Percentiles rank a stretch among this genome's conserved stretches.
Evolutionary conservation across 2,888 invertebrate species (phyloP).

Genomic region (Conus canariensis): DNA sequence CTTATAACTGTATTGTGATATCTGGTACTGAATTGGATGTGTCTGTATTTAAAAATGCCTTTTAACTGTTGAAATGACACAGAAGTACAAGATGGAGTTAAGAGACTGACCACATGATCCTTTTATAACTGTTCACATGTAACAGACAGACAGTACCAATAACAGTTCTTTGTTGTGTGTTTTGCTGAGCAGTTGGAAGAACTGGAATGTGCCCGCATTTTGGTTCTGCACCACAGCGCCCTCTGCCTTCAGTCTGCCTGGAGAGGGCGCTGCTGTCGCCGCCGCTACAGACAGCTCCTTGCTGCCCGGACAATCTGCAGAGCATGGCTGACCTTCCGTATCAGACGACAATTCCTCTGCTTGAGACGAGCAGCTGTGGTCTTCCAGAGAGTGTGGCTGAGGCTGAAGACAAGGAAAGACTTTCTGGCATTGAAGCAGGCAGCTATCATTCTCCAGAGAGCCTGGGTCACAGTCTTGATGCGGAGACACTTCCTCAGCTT

Average conservation of each 20-base stretch:
- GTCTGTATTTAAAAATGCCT: no score
- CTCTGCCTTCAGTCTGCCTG: slow-evolving; percentile 60
- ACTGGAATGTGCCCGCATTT: slow-evolving; percentile 60
- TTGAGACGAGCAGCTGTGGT: slow-evolving; percentile 28
- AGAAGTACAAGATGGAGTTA: no score
- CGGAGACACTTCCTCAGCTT: slow-evolving; percentile 9
- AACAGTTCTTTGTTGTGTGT: no score
- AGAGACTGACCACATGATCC: no score
- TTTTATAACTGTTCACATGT: no score
- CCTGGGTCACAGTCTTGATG: slow-evolving; percentile 51
- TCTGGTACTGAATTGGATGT: no score
- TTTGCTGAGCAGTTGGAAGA: slow-evolving; percentile 60
- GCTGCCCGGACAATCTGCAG: slow-evolving; percentile 50
- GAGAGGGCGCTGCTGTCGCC: slow-evolving; percentile 46
- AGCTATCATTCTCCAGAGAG: slow-evolving; percentile 44
- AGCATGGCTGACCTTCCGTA: slow-evolving; percentile 48
- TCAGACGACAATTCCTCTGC: not conserved
- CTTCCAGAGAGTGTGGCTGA: slow-evolving; percentile 49
- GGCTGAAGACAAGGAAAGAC: slow-evolving; percentile 34
- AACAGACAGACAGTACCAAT: no score
- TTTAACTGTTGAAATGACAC: no score
- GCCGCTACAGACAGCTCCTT: slow-evolving; percentile 20
- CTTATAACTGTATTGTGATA: no score
- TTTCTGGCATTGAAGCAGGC: slow-evolving; percentile 28
- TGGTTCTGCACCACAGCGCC: slow-evolving; percentile 50